Evolutionary conservation across 2,888 invertebrate genomes (phyloP).

Genomic region (Acholoe squamosa): DNA sequence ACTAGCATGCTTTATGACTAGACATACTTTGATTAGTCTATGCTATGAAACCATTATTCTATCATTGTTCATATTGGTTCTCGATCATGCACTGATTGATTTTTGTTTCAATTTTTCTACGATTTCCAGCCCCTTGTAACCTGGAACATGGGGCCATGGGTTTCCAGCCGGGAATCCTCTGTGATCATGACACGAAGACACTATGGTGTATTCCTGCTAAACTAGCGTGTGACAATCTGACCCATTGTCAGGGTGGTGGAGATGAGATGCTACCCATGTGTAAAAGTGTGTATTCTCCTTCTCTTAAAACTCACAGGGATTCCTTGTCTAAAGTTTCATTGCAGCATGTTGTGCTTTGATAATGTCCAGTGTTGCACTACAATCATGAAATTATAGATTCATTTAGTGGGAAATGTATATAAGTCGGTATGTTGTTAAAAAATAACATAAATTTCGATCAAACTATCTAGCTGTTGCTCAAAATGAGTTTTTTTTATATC

Average conservation of each 20-base stretch:
- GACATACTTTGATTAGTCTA: no score
- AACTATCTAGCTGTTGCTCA: neutral
- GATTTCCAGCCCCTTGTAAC: neutral
- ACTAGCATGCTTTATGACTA: no score
- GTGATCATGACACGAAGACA: neutral
- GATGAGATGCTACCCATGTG: conserved; percentile 19
- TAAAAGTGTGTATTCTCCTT: neutral
- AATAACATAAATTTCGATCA: neutral
- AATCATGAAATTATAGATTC: no score
- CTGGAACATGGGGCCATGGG: neutral
- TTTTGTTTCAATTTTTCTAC: no score
- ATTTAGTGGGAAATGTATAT: no score
- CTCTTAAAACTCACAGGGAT: neutral
- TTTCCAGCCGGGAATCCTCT: conserved; percentile 37
- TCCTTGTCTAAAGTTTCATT: no score
- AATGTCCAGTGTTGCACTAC: no score
- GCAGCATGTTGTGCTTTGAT: no score
- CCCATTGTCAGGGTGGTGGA: neutral
- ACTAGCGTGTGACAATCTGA: conserved; percentile 51
- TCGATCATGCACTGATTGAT: no score
- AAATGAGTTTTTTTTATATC: neutral
- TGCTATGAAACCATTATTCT: no score
- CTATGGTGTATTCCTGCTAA: conserved; percentile 51
- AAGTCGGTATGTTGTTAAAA: no score
- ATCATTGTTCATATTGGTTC: no score